These are phyloP conservation scores for Ladona fulva DNA, from an alignment of 1,140 invertebrate genomes.

Conservation along the genomic window DNA sequence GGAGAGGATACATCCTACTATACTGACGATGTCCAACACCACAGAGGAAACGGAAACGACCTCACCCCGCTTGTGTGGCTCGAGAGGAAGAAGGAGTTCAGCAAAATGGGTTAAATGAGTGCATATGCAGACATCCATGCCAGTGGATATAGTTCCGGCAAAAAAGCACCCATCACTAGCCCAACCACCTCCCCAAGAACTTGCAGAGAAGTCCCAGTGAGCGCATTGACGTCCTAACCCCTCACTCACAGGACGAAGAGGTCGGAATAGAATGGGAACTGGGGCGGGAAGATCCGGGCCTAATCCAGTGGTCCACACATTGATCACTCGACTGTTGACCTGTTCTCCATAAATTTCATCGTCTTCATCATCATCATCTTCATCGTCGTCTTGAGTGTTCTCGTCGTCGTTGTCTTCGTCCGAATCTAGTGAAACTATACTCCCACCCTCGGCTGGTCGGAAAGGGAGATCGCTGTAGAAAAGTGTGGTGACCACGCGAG, in stretches of 20 bases:
- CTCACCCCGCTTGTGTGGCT: background rate
- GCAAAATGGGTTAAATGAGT: slow-evolving; percentile 21
- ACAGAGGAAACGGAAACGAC: background rate
- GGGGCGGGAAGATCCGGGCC: background rate
- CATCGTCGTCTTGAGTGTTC: background rate
- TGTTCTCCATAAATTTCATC: background rate
- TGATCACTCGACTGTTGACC: background rate
- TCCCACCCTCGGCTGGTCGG: background rate
- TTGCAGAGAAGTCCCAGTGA: slow-evolving; percentile 19
- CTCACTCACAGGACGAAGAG: background rate
- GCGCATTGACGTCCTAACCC: slow-evolving; percentile 12
- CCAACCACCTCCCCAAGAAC: slow-evolving; percentile 17
- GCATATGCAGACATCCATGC: slow-evolving; percentile 18
- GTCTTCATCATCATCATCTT: background rate
- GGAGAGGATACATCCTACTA: slow-evolving; percentile 18
- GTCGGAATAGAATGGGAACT: background rate
- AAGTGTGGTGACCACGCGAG: background rate
- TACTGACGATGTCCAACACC: slow-evolving; percentile 15
- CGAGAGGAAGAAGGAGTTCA: background rate
- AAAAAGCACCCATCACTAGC: slow-evolving; percentile 18
- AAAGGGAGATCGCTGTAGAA: background rate
- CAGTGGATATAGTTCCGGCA: background rate
- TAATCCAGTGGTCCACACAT: background rate
- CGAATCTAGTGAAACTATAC: background rate
- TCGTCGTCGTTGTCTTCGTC: background rate